Percentiles rank a stretch among this genome's conserved stretches.
These are phyloP conservation scores for Labrus mixtus DNA, from an alignment of 2,113 vertebrate genomes.

Conservation along the genomic window DNA sequence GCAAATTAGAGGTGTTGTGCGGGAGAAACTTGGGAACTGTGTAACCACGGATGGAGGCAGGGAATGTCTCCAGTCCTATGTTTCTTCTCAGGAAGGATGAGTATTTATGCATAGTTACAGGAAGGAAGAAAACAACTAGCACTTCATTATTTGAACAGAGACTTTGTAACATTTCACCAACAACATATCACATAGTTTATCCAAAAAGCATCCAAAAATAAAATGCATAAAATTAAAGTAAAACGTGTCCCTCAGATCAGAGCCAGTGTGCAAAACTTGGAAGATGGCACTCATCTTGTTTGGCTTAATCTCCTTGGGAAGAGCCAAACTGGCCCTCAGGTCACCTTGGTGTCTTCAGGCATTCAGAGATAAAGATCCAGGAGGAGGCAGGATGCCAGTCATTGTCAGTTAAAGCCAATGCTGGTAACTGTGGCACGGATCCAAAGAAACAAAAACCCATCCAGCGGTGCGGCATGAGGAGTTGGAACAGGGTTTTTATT, in stretches of 20 bases:
- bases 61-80: neutral
- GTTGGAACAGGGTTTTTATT: neutral
- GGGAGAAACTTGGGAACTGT: neutral
- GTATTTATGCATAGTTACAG: neutral
- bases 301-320: slow-evolving; percentile 32
- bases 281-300: neutral
- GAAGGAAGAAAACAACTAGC: slow-evolving; percentile 1
- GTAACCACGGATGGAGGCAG: neutral
- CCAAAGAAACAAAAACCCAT: slow-evolving; percentile 33
- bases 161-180: neutral
- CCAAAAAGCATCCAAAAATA: neutral
- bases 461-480: slow-evolving; percentile 11
- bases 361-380: slow-evolving; percentile 42
- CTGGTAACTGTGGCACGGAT: slow-evolving; percentile 37
- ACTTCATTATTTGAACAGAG: too few species aligned
- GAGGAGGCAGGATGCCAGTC: slow-evolving; percentile 60
- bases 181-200: neutral
- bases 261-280: neutral
- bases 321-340: slow-evolving; percentile 19
- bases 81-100: neutral
- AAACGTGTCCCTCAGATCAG: neutral
- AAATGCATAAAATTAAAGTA: neutral
- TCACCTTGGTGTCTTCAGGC: slow-evolving; percentile 31
- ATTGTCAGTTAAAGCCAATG: slow-evolving; percentile 50
- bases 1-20: slow-evolving; percentile 28